Base-by-base conservation (phyloP, 1,140 invertebrate genomes). In the Drosophila auraria region DNA sequence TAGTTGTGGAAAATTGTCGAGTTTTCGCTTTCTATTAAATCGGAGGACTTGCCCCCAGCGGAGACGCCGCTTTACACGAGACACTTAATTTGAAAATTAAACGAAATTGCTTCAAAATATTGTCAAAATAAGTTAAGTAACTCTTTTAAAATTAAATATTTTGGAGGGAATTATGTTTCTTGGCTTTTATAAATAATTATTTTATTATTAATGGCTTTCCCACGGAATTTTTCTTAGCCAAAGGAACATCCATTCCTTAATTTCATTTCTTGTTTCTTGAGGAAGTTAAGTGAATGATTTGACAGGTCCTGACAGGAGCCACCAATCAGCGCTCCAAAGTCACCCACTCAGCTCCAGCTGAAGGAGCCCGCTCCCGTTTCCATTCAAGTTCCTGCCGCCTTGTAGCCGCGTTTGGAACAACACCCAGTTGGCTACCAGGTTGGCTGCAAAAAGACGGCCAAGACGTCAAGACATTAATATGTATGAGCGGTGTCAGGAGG, bases 21-120 rank as follows among this genome's bases (percentile, higher is more conserved):
- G 81, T 89, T 89, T 89, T 89, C 84, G 84, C 84, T 89, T 89
- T 89, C 86, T 89, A 89, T 89, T 78, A 78, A 71, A 45, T 58
- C 45, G 56, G 17, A 38, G 33, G n/a, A 36, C 27, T 33, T n/a
- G n/a, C n/a, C n/a, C 23, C 42, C 57, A 59, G 33, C 8, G 36
- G 8, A 33, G 36, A 57, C 59, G 73, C 73, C 59, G 62, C 38
- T 20, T 20, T 17, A 61, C 56, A 54, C 45, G 66, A 20, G 54
- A 33, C 38, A 60, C 69, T 38, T 71, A 20, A 36, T 36, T 50
- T 54, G 9, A 3, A 36, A 66, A 27, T 50, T 23, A 20, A 2
- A 17, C 6, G 6, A 44, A 60, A 38, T 44, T 5, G 20, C 27
- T 59, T 20, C 9, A 30, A 72, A 60, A 72, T 51, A 51, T 33